phyloP scores from a whole-genome alignment of 2,888 invertebrate species.

The Flexamia atlantica region DNA sequence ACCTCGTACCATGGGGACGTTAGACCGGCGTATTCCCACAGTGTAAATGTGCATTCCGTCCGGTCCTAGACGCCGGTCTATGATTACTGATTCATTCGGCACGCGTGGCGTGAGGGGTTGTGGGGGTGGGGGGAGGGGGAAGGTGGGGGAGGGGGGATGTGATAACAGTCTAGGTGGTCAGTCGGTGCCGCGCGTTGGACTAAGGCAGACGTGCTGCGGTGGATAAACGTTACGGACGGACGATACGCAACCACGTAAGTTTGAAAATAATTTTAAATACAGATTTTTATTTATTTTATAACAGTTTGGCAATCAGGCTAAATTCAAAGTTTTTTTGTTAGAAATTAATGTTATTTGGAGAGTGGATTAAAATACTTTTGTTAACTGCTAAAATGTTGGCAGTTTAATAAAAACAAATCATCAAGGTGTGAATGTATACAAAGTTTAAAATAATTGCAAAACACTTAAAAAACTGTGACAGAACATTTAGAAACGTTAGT shows the following conservation, averaged over 20 bases:
- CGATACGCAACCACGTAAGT: not conserved
- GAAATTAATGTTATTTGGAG: too few relatives aligned
- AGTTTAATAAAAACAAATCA: too few relatives aligned
- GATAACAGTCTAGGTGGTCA: not conserved
- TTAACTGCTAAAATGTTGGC: too few relatives aligned
- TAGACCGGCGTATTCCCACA: not conserved
- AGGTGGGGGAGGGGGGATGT: not conserved
- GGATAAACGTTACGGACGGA: not conserved
- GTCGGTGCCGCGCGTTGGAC: conserved; percentile 27
- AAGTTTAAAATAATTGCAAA: too few relatives aligned
- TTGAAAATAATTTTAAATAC: not conserved
- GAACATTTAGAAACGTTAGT: too few relatives aligned
- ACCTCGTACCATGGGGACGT: not conserved
- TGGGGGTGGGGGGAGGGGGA: not conserved
- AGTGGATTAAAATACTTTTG: too few relatives aligned
- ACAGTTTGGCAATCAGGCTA: too few relatives aligned
- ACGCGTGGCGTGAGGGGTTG: not conserved
- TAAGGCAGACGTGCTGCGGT: not conserved
- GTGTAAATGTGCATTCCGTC: conserved; percentile 22
- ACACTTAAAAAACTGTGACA: too few relatives aligned
- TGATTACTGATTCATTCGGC: conserved; percentile 27
- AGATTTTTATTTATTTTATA: too few relatives aligned
- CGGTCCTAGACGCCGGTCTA: conserved; percentile 8
- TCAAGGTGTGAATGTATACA: too few relatives aligned
- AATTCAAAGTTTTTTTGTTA: too few relatives aligned